Evolutionary conservation across 2,888 invertebrate genomes (phyloP).

Genomic region (Julus scandinavius): DNA sequence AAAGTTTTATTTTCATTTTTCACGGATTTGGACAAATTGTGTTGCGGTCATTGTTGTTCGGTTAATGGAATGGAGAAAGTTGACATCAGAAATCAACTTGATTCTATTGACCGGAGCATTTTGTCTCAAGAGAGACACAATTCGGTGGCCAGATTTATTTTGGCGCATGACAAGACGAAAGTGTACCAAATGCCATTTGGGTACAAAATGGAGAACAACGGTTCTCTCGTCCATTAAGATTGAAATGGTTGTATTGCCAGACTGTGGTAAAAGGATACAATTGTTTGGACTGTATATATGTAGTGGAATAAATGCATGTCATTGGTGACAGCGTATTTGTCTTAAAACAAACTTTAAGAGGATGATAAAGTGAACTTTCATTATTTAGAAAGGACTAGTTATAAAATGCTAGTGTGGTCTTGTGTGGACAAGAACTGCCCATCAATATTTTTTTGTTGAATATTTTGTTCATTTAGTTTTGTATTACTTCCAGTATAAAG

Average conservation of each 20-base stretch:
- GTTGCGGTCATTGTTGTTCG: conserved; percentile 15
- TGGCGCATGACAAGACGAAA: not conserved
- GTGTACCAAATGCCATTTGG: not conserved
- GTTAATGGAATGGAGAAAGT: not conserved
- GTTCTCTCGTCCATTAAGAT: not conserved
- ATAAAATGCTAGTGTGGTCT: too few relatives aligned
- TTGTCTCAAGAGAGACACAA: not conserved
- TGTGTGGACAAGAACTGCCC: too few relatives aligned
- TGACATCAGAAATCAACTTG: conserved; percentile 29
- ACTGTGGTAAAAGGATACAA: too few relatives aligned
- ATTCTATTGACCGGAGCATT: conserved; percentile 19
- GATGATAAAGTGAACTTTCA: too few relatives aligned
- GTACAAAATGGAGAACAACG: not conserved
- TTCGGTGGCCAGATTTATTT: conserved; percentile 28
- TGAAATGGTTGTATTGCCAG: not conserved
- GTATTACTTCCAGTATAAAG: too few relatives aligned
- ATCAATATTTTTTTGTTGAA: too few relatives aligned
- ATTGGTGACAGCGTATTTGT: too few relatives aligned
- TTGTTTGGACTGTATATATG: too few relatives aligned
- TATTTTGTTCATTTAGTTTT: too few relatives aligned
- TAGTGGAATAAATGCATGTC: too few relatives aligned
- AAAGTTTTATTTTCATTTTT: conserved; percentile 28
- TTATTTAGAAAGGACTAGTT: too few relatives aligned
- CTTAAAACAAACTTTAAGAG: too few relatives aligned
- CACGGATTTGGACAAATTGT: not conserved